Conservation (phyloP, 2,888 invertebrate genomes). For the Drosophila birchii region DNA sequence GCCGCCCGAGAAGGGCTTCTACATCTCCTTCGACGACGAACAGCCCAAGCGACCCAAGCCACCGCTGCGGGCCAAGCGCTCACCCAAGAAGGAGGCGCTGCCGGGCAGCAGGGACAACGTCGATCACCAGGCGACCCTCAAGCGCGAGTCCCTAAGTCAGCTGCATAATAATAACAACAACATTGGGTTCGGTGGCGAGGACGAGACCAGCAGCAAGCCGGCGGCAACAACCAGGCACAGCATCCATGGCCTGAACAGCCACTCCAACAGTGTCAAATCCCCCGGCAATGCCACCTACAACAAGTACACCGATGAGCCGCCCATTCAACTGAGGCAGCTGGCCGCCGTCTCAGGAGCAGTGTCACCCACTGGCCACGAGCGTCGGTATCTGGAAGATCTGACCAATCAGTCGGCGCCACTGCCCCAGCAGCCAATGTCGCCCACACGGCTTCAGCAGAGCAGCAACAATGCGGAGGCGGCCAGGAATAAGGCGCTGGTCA, state of each 20-base stretch:
- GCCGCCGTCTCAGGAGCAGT: slow-evolving; percentile 54
- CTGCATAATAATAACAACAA: slow-evolving; percentile 86
- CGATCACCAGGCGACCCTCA: slow-evolving; percentile 75
- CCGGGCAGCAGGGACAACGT: slow-evolving; percentile 73
- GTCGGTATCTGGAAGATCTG: slow-evolving; percentile 81
- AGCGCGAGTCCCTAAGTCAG: slow-evolving; percentile 83
- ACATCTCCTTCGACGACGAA: slow-evolving; percentile 96
- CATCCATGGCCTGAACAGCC: slow-evolving; percentile 69
- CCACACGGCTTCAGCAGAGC: slow-evolving; percentile 78
- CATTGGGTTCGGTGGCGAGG: slow-evolving; percentile 53
- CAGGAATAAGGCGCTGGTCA: slow-evolving; percentile 87
- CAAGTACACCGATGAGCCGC: slow-evolving; percentile 83
- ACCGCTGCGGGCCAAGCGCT: slow-evolving; percentile 91
- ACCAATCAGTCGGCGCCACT: slow-evolving; percentile 69
- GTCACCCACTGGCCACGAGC: slow-evolving; percentile 55
- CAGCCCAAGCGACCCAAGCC: slow-evolving; percentile 95
- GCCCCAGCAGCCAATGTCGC: slow-evolving; percentile 66
- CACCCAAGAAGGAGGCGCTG: slow-evolving; percentile 90
- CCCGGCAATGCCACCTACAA: slow-evolving; percentile 82
- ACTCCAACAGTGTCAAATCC: slow-evolving; percentile 60
- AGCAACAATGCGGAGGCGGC: slow-evolving; percentile 81
- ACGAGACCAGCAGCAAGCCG: slow-evolving; percentile 84
- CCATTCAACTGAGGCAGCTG: slow-evolving; percentile 81
- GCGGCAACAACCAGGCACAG: slow-evolving; percentile 52
- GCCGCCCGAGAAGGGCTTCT: slow-evolving; percentile 92